Percentiles rank a stretch among this genome's conserved stretches.
Evolutionary conservation across 2,113 vertebrate genomes (phyloP).

Genomic region (Manacus vitellinus): DNA sequence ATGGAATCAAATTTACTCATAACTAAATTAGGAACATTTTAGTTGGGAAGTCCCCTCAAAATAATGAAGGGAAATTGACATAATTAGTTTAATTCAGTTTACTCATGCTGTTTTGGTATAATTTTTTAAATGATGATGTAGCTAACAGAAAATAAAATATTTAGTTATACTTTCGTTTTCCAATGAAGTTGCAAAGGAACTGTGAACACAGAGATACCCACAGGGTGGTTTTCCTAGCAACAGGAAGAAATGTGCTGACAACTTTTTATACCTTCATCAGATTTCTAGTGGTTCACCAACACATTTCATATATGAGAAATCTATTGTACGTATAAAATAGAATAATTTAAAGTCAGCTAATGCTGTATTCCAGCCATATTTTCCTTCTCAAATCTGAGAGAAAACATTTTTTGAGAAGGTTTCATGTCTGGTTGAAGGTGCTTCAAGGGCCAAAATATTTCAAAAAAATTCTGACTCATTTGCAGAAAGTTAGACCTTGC

Average conservation of each 20-base stretch:
- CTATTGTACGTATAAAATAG: background rate
- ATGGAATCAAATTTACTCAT: background rate
- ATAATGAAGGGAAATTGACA: background rate
- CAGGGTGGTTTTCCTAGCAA: background rate
- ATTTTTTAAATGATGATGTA: background rate
- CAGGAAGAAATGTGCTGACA: background rate
- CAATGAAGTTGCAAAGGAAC: background rate
- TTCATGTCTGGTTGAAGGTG: background rate
- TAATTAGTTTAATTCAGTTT: background rate
- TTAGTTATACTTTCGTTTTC: background rate
- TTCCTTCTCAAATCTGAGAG: background rate
- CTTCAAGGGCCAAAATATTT: background rate
- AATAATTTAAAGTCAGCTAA: background rate
- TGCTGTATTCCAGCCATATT: background rate
- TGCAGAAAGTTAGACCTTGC: background rate
- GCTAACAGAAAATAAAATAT: background rate
- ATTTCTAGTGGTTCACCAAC: background rate
- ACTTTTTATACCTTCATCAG: background rate
- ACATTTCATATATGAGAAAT: background rate
- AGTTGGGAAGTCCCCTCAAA: background rate
- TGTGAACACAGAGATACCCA: background rate
- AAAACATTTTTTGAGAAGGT: background rate
- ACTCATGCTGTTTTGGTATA: background rate
- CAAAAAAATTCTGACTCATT: background rate
- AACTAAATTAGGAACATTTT: background rate